These are phyloP conservation scores for Acheta domesticus DNA, from an alignment of 2,888 invertebrate species.

Conservation along the genomic window DNA sequence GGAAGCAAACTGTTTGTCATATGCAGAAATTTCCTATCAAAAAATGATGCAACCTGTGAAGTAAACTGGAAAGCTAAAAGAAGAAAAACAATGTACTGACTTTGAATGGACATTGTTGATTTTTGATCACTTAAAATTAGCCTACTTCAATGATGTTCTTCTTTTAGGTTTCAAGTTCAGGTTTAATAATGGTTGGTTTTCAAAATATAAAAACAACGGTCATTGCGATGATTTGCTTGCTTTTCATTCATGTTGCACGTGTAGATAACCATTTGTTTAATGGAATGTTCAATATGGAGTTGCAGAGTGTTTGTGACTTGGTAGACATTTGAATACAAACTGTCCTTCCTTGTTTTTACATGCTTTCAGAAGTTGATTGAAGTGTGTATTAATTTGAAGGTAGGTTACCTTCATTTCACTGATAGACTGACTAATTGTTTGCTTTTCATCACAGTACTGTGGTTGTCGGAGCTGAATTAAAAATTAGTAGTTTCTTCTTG, in stretches of 20 bases:
- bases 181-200: too few species aligned
- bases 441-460: not conserved
- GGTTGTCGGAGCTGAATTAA: not conserved
- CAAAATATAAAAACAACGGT: too few species aligned
- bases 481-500: not conserved
- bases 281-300: slow-evolving; percentile 8
- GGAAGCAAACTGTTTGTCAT: too few species aligned
- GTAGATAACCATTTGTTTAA: slow-evolving; percentile 10
- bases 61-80: too few species aligned
- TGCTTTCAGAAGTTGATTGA: slow-evolving; percentile 86
- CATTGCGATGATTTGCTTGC: not conserved
- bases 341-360: slow-evolving; percentile 47
- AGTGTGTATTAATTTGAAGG: slow-evolving; percentile 91
- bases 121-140: too few species aligned
- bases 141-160: too few species aligned
- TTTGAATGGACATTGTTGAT: too few species aligned
- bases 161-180: too few species aligned
- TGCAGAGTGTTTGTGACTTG: slow-evolving; percentile 22
- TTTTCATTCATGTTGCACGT: not conserved
- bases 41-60: too few species aligned
- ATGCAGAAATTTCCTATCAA: too few species aligned
- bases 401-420: slow-evolving; percentile 48
- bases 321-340: slow-evolving; percentile 26
- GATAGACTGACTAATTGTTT: not conserved
- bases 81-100: too few species aligned